Evolutionary conservation across 1,140 invertebrate species (phyloP).

Genomic region (Bombus vancouverensis): DNA sequence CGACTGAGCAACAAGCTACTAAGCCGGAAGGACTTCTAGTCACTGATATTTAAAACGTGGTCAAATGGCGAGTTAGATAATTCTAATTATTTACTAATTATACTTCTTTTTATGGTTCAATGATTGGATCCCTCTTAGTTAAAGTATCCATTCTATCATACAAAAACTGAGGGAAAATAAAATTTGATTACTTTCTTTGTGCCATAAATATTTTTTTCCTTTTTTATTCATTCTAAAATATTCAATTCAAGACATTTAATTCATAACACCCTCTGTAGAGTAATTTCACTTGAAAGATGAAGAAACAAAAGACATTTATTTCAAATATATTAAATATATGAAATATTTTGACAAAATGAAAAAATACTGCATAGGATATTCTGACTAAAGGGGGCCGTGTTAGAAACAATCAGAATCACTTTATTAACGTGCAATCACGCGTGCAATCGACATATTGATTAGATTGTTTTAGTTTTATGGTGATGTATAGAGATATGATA

Average conservation of each 20-base stretch:
- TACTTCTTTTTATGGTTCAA: not conserved
- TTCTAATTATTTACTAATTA: not conserved
- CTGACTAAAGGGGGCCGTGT: too few species aligned
- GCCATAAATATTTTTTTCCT: too few species aligned
- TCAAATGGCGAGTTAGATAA: not conserved
- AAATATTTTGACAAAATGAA: not conserved
- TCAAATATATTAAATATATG: not conserved
- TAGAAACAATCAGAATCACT: not conserved
- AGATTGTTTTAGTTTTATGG: not conserved
- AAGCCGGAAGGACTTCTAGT: slow-evolving; percentile 46
- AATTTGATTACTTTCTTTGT: too few species aligned
- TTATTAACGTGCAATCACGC: not conserved
- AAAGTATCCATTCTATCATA: not conserved
- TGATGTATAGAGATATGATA: not conserved
- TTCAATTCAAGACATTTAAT: not conserved
- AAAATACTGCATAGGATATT: not conserved
- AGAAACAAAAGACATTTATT: not conserved
- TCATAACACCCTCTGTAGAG: not conserved
- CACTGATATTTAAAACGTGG: slow-evolving; percentile 53
- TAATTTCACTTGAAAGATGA: not conserved
- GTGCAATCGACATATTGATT: not conserved
- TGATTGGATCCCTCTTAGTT: not conserved
- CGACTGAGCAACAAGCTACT: slow-evolving; percentile 29
- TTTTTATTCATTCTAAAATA: not conserved
- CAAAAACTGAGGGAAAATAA: not conserved